Evolutionary conservation across 2,888 invertebrate genomes (phyloP).

Genomic region (Odontocolon sp.): DNA sequence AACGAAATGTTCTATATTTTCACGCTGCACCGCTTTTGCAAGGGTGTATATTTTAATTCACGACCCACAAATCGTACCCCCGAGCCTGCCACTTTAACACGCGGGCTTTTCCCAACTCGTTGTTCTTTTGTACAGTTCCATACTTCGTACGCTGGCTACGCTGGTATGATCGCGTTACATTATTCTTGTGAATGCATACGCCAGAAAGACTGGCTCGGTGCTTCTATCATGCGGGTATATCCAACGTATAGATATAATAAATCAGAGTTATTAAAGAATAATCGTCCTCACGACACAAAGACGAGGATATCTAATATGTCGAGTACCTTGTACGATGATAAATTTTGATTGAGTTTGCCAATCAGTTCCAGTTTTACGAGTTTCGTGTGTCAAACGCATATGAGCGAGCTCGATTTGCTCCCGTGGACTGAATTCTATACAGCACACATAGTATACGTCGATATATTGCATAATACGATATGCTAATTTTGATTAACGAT

Average conservation of each 20-base stretch:
- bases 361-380: neutral
- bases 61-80: constrained; percentile 13
- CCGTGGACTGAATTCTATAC: neutral
- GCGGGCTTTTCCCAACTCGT: neutral
- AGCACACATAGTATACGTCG: neutral
- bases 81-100: neutral
- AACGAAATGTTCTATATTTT: constrained; percentile 34
- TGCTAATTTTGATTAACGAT: constrained; percentile 56
- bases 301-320: neutral
- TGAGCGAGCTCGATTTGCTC: neutral
- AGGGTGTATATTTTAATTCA: constrained; percentile 28
- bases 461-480: constrained; percentile 37
- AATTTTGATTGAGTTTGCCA: neutral
- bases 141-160: constrained; percentile 1
- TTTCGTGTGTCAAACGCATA: neutral
- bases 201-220: constrained; percentile 2
- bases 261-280: neutral
- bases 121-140: constrained; percentile 11
- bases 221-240: constrained; percentile 15
- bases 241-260: neutral
- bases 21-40: constrained; percentile 3
- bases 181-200: constrained; percentile 16
- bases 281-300: too few species aligned
- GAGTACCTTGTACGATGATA: neutral
- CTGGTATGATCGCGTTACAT: constrained; percentile 25